A percentile compares a stretch with the other conserved stretches of the same genome.
These are phyloP conservation scores for Styela clava DNA, from an alignment of 23 tunicate genomes.

Conservation along the genomic window DNA sequence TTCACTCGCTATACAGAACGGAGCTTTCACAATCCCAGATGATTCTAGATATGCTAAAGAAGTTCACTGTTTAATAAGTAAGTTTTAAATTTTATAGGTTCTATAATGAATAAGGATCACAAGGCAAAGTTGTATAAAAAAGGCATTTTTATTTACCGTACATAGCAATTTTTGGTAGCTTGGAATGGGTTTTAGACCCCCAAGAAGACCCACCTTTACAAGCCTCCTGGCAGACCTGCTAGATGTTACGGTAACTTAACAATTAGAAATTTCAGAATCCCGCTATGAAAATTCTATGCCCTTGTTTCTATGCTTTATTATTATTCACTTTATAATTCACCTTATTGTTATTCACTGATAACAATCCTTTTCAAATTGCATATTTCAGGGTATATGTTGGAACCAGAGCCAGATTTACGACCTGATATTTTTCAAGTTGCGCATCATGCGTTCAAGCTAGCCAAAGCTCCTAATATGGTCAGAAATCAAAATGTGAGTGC, in stretches of 20 bases:
- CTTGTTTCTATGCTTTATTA: too few species aligned
- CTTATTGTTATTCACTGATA: too few species aligned
- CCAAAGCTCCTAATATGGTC: constrained; percentile 54
- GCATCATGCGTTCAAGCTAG: constrained; percentile 61
- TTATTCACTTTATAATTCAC: too few species aligned
- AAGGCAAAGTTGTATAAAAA: not conserved
- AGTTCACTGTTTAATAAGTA: constrained; percentile 75
- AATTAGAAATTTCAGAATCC: too few species aligned
- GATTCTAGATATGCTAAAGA: constrained; percentile 71
- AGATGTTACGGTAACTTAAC: too few species aligned
- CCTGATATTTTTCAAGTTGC: constrained; percentile 99
- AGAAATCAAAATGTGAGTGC: constrained; percentile 40
- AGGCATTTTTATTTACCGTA: too few species aligned
- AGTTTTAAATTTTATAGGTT: not conserved
- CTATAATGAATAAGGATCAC: not conserved
- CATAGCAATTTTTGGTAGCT: too few species aligned
- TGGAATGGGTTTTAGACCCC: too few species aligned
- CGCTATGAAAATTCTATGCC: too few species aligned
- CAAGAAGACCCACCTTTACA: too few species aligned
- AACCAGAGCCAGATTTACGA: constrained; percentile 72
- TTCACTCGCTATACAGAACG: constrained; percentile 88
- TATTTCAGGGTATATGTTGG: constrained; percentile 70
- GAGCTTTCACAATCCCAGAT: constrained; percentile 95
- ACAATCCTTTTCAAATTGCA: too few species aligned
- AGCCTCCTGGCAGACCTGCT: too few species aligned